phyloP scores from a whole-genome alignment of 2,888 invertebrate species.

The Euproctis similis region DNA sequence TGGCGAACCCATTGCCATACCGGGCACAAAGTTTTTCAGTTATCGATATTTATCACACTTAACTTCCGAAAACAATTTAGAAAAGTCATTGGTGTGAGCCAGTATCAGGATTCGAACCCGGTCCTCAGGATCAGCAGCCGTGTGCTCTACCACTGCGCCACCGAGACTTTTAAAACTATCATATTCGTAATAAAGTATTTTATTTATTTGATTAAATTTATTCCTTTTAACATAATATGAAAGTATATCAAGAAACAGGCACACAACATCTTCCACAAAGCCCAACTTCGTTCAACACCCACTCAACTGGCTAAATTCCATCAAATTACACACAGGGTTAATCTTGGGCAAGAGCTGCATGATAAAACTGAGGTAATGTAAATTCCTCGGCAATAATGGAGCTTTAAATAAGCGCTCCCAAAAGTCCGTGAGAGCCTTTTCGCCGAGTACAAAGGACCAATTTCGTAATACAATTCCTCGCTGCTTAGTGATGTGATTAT shows the following conservation, averaged over 20 bases:
- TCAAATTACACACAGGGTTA: conserved; percentile 17
- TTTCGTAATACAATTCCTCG: conserved; percentile 24
- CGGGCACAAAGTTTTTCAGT: too few species aligned
- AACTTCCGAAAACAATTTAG: too few species aligned
- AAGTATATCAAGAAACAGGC: too few species aligned
- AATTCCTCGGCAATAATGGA: conserved; percentile 26
- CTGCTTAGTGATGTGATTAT: conserved; percentile 27
- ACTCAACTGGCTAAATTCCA: conserved; percentile 14
- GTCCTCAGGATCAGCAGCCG: too few species aligned
- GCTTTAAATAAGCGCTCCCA: conserved; percentile 26
- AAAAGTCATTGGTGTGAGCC: too few species aligned
- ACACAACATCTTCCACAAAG: not conserved
- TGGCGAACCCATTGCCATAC: too few species aligned
- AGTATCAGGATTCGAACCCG: too few species aligned
- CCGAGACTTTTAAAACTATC: too few species aligned
- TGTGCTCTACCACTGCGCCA: too few species aligned
- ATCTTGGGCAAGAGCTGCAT: conserved; percentile 24
- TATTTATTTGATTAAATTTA: too few species aligned
- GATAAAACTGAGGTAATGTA: conserved; percentile 24
- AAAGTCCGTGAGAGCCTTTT: conserved; percentile 26
- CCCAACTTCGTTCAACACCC: conserved; percentile 1
- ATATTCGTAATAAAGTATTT: too few species aligned
- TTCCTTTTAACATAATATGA: not conserved
- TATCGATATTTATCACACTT: too few species aligned
- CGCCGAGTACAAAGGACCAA: conserved; percentile 23